Percentiles rank a stretch among this genome's conserved stretches.
These are phyloP conservation scores for Temnothorax longispinosus DNA, from an alignment of 1,140 invertebrate genomes.

Conservation along the genomic window DNA sequence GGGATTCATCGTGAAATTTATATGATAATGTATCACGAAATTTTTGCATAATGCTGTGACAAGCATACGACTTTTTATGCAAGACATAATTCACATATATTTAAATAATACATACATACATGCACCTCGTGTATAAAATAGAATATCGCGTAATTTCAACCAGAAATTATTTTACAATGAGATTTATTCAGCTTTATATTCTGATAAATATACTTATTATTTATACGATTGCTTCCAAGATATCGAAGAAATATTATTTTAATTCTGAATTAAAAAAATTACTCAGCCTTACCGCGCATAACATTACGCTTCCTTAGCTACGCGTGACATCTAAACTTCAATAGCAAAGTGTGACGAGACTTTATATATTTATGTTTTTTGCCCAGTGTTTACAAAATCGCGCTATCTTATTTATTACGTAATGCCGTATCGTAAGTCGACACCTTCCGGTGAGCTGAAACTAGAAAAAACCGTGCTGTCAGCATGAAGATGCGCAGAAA, in stretches of 20 bases:
- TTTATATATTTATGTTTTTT: neutral
- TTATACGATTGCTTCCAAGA: neutral
- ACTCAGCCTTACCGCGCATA: neutral
- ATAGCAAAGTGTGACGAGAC: neutral
- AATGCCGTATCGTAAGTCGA: constrained; percentile 21
- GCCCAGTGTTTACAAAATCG: neutral
- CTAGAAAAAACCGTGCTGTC: neutral
- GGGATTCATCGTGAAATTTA: neutral
- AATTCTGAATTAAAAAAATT: constrained; percentile 2
- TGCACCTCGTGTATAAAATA: neutral
- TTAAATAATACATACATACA: neutral
- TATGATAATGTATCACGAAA: neutral
- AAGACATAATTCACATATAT: constrained; percentile 3
- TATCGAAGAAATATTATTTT: neutral
- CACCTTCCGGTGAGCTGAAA: neutral
- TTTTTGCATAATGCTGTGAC: neutral
- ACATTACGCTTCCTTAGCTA: neutral
- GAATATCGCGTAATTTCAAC: neutral
- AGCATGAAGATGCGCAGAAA: constrained; percentile 36
- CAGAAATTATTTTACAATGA: neutral
- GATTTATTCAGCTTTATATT: neutral
- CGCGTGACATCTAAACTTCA: neutral
- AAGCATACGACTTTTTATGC: neutral
- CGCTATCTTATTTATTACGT: constrained; percentile 32
- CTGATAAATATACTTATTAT: neutral